Percentiles rank a stretch among this genome's conserved stretches.
Evolutionary conservation across 2,113 vertebrate genomes (phyloP).

Genomic region (Sapayoa aenigma): DNA sequence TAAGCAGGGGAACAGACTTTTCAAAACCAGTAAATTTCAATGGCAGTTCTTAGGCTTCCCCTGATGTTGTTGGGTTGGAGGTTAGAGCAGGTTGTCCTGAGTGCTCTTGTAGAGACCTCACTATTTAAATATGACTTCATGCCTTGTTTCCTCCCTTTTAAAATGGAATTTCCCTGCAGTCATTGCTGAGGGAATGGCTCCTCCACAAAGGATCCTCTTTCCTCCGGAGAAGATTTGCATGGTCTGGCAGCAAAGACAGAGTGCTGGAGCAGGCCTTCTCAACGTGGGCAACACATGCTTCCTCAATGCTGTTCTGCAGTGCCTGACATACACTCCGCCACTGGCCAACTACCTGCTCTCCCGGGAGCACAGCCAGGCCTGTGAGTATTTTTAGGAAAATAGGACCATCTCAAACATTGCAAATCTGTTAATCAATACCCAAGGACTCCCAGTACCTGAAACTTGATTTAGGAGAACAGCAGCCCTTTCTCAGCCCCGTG

Average conservation of each 20-base stretch:
- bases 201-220: slow-evolving; percentile 86
- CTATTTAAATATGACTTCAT: too few species aligned
- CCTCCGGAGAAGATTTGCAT: slow-evolving; percentile 84
- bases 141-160: neutral
- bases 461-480: neutral
- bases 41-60: too few species aligned
- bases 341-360: slow-evolving; percentile 91
- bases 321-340: slow-evolving; percentile 88
- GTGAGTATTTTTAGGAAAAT: slow-evolving; percentile 67
- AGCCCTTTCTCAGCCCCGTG: neutral
- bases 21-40: too few species aligned
- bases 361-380: slow-evolving; percentile 86
- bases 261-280: slow-evolving; percentile 87
- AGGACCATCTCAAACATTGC: too few species aligned
- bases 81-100: too few species aligned
- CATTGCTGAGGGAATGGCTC: slow-evolving; percentile 80
- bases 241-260: slow-evolving; percentile 84
- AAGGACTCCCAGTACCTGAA: neutral
- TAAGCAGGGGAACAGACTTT: too few species aligned
- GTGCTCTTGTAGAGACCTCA: too few species aligned
- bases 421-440: neutral
- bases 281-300: slow-evolving; percentile 93
- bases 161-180: slow-evolving; percentile 32
- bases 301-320: slow-evolving; percentile 89
- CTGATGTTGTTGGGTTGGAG: too few species aligned